Percentiles rank a stretch among this genome's conserved stretches.
phyloP scores from a whole-genome alignment of 2,888 invertebrate genomes.

The Ecdyonurus torrentis region DNA sequence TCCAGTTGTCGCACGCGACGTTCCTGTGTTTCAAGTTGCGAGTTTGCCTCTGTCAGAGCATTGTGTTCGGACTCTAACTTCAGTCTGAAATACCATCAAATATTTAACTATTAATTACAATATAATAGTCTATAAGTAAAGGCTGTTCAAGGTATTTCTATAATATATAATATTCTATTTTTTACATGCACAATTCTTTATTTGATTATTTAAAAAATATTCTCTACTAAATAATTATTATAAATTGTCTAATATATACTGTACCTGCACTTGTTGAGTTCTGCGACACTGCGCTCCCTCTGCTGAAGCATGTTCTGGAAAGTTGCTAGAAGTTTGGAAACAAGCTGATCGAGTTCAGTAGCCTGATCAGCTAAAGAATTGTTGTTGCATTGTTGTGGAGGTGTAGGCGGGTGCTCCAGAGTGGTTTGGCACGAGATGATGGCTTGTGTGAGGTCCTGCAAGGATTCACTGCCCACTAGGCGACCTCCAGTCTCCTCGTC shows the following conservation, averaged over 20 bases:
- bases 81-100: background rate
- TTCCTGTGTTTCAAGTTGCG: slow-evolving; percentile 24
- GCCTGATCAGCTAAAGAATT: slow-evolving; percentile 52
- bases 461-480: slow-evolving; percentile 39
- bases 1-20: background rate
- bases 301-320: slow-evolving; percentile 55
- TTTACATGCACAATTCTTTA: too few relatives aligned
- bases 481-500: slow-evolving; percentile 7
- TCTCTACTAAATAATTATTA: too few relatives aligned
- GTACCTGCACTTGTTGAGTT: slow-evolving; percentile 14
- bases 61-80: slow-evolving; percentile 12
- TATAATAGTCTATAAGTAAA: too few relatives aligned
- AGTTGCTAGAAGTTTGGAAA: slow-evolving; percentile 54
- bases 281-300: slow-evolving; percentile 41
- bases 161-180: too few relatives aligned
- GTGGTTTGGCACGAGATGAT: slow-evolving; percentile 45
- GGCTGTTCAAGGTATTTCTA: too few relatives aligned
- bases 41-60: slow-evolving; percentile 23
- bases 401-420: background rate
- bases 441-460: slow-evolving; percentile 61
- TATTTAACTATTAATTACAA: too few relatives aligned
- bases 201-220: too few relatives aligned
- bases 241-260: too few relatives aligned
- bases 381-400: background rate
- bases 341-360: slow-evolving; percentile 54